Percentiles rank a stretch among this genome's conserved stretches.
Conservation (phyloP, 2,888 invertebrate species). For the Drosophila birchii region DNA sequence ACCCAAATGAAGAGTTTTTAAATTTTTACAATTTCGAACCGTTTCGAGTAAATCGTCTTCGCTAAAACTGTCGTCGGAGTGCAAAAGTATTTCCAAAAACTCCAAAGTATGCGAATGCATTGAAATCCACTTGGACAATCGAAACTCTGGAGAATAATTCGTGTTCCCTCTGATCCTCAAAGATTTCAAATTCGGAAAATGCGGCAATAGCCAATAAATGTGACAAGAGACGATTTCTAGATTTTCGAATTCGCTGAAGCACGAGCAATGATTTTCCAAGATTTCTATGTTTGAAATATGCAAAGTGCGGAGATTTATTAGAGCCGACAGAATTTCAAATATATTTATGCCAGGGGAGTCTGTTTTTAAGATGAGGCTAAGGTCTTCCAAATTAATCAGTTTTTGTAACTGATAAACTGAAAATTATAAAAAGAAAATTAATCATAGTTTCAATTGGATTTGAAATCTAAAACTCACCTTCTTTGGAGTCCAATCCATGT, state of each 20-base stretch:
- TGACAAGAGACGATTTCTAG: neutral
- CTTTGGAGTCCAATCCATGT: neutral
- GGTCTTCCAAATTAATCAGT: neutral
- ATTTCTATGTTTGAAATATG: neutral
- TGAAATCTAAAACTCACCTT: neutral
- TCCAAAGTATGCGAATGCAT: neutral
- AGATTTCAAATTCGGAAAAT: neutral
- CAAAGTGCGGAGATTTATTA: neutral
- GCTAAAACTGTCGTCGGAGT: neutral
- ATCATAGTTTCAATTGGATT: neutral
- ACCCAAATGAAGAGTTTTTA: neutral
- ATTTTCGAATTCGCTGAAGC: neutral
- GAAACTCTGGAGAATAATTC: neutral
- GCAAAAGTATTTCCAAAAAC: neutral
- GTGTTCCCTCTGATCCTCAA: neutral
- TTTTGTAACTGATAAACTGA: neutral
- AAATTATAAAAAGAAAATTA: neutral
- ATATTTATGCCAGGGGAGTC: neutral
- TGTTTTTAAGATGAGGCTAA: neutral
- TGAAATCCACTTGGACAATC: neutral
- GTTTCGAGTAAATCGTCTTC: neutral
- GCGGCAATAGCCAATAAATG: neutral
- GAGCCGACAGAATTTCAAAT: neutral
- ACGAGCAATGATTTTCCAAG: neutral
- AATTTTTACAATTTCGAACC: neutral